A percentile compares a stretch with the other conserved stretches of the same genome.
These are phyloP conservation scores for Nerophis ophidion DNA, from an alignment of 2,113 vertebrate genomes.

Conservation along the genomic window DNA sequence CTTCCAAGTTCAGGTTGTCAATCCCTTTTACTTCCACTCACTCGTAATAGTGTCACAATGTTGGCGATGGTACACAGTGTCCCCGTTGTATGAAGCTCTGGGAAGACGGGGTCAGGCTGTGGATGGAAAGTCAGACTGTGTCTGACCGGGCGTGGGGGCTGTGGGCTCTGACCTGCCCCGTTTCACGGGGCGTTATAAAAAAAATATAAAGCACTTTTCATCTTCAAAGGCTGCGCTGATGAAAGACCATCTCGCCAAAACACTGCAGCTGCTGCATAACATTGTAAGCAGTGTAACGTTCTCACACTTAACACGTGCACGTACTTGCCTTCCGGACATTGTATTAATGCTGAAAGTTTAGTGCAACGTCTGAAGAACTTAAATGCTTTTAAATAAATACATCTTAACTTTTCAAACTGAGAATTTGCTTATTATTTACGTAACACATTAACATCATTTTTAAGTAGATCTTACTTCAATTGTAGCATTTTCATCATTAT, in stretches of 20 bases:
- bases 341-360: too few relatives aligned
- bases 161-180: conserved; percentile 5
- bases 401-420: too few relatives aligned
- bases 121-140: conserved; percentile 22
- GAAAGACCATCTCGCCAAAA: conserved; percentile 28
- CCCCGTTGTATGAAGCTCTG: neutral
- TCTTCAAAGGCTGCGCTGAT: conserved; percentile 50
- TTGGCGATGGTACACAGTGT: too few relatives aligned
- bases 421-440: too few relatives aligned
- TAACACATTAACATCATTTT: too few relatives aligned
- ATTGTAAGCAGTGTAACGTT: neutral
- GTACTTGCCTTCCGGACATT: neutral
- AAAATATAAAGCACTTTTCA: conserved; percentile 37
- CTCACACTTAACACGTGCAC: neutral
- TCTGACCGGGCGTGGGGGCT: conserved; percentile 18
- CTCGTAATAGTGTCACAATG: neutral
- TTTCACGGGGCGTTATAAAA: conserved; percentile 44
- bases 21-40: neutral
- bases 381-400: too few relatives aligned
- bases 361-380: too few relatives aligned
- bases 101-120: conserved; percentile 37
- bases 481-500: too few relatives aligned
- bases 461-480: too few relatives aligned
- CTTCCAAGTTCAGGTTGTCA: too few relatives aligned
- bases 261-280: conserved; percentile 16